Base-by-base conservation (phyloP, 2,888 invertebrate genomes). In the Macrosiphum euphorbiae region DNA sequence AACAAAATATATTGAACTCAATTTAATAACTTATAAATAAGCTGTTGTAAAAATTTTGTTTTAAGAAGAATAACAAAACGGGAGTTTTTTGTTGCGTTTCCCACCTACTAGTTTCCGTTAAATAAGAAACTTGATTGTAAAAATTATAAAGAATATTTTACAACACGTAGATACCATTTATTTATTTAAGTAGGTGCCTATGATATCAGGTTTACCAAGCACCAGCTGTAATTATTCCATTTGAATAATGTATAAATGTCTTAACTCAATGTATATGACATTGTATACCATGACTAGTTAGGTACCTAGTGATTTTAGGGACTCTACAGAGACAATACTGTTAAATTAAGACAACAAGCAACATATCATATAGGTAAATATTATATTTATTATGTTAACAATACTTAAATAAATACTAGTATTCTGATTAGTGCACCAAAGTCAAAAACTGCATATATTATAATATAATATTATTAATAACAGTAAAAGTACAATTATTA, bases 111-210 rank as follows among this genome's bases (percentile, higher is more conserved):
- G 20, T 78, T 78, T n/a, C n/a, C 16, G n/a, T 67, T 67, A 55
- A 55, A 55, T 55, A n/a, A 67, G 67, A 67, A n/a, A 16, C 16
- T n/a, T 67, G 1, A 67, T 67, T 67, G 16, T n/a, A n/a, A n/a
- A n/a, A n/a, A 67, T 67, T 67, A n/a, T 67, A 67, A 67, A 67
- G n/a, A 67, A 67, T 67, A 67, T 67, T n/a, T 67, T 61, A 67
- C 13, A 67, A n/a, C 61, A 67, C n/a, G 28, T 11, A 50, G 7
- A 10, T 50, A 50, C 3, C n/a, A 67, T n/a, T n/a, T 50, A 50
- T 50, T 13, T 11, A 50, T 50, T 11, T 50, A 50, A 13, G 11
- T 13, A 11, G 13, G 50, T 52, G 16, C 16, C 52, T 52, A 3
- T 52, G 20, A 67, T 67, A n/a, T 2, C n/a, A 2, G 35, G 5